These are phyloP conservation scores for Gonatopus flavifemur DNA, from an alignment of 1,140 invertebrate genomes.

Conservation along the genomic window DNA sequence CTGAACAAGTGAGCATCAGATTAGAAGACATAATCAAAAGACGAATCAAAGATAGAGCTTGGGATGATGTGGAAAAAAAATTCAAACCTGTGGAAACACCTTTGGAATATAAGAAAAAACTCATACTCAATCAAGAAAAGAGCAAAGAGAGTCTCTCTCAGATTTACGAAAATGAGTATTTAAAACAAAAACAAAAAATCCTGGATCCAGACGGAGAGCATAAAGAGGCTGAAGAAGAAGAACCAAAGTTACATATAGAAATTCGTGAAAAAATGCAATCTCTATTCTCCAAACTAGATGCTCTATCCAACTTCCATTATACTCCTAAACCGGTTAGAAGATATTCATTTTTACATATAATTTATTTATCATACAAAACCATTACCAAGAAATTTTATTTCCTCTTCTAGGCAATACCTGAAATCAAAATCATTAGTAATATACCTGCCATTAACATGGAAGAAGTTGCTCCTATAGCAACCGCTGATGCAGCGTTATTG, in stretches of 20 bases:
- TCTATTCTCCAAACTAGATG: constrained; percentile 87
- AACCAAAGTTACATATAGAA: constrained; percentile 62
- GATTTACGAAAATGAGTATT: constrained; percentile 93
- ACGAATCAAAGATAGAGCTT: constrained; percentile 92
- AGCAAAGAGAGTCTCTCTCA: constrained; percentile 92
- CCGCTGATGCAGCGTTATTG: constrained; percentile 81
- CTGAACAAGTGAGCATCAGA: constrained; percentile 82
- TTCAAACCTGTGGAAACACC: constrained; percentile 83
- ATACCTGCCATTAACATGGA: constrained; percentile 90
- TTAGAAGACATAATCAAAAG: constrained; percentile 90
- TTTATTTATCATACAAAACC: neutral
- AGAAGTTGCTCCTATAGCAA: constrained; percentile 88
- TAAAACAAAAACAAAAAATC: constrained; percentile 74
- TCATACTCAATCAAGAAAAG: constrained; percentile 92
- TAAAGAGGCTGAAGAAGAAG: constrained; percentile 64
- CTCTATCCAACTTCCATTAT: constrained; percentile 91
- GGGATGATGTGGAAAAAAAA: constrained; percentile 93
- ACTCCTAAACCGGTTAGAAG: constrained; percentile 81
- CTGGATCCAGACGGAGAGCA: constrained; percentile 60
- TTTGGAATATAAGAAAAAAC: constrained; percentile 85
- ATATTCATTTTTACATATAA: neutral
- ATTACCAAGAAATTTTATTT: constrained; percentile 4
- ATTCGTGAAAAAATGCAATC: constrained; percentile 75
- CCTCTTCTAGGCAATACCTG: constrained; percentile 69
- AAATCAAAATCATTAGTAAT: constrained; percentile 90